These are phyloP conservation scores for Aplodontia rufa DNA, from an alignment of 2,113 vertebrate species.

Conservation along the genomic window DNA sequence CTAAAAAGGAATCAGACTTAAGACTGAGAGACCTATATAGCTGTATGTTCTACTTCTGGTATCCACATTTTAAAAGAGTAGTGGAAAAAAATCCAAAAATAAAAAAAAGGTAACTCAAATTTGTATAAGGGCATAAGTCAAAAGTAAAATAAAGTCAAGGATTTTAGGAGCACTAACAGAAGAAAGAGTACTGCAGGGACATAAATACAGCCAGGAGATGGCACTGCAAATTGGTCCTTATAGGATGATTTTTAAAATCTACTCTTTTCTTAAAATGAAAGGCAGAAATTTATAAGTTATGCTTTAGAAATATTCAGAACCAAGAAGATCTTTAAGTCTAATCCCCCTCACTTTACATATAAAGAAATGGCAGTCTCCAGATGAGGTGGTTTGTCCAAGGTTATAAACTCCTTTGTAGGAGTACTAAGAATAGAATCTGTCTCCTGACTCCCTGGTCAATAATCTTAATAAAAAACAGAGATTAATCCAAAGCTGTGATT, in stretches of 20 bases:
- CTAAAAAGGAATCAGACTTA: not conserved
- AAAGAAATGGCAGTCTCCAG: not conserved
- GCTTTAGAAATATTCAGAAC: not conserved
- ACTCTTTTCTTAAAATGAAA: not conserved
- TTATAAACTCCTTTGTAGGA: not conserved
- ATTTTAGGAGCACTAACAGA: not conserved
- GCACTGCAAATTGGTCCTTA: not conserved
- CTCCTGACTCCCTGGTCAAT: not conserved
- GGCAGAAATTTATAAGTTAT: not conserved
- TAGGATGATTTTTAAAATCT: not conserved
- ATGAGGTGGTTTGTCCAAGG: not conserved
- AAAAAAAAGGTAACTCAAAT: slow-evolving; percentile 20
- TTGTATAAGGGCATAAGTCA: not conserved
- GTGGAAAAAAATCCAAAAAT: slow-evolving; percentile 9
- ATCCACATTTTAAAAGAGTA: not conserved
- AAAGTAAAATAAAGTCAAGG: not conserved
- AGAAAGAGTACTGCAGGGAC: not conserved
- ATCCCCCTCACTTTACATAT: not conserved
- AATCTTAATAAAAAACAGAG: slow-evolving; percentile 51
- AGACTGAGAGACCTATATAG: not conserved
- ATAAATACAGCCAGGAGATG: not conserved
- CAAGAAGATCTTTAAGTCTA: not conserved
- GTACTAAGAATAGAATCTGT: slow-evolving; percentile 41
- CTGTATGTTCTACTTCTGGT: not conserved
- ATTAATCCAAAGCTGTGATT: slow-evolving; percentile 15